A percentile compares a stretch with the other conserved stretches of the same genome.
These are phyloP conservation scores for Bolinopsis microptera DNA, from an alignment of 37 sponge, comb jelly and placozoan species.

Conservation along the genomic window DNA sequence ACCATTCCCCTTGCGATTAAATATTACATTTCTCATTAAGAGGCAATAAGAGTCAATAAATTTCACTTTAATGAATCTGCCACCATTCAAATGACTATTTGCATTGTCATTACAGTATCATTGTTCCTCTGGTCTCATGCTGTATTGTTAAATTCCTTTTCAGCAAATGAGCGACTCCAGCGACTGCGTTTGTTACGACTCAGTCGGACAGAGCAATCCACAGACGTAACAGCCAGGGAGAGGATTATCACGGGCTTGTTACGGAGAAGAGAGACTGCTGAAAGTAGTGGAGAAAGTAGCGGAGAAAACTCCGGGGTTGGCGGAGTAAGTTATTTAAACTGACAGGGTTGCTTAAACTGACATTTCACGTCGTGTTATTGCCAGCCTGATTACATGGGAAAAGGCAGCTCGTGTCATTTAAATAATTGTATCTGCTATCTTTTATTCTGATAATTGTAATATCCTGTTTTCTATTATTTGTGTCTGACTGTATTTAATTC, in stretches of 20 bases:
- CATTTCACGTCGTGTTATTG: no score
- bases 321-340: not conserved
- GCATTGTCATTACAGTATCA: no score
- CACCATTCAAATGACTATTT: no score
- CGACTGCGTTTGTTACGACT: conserved; percentile 3
- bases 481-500: not conserved
- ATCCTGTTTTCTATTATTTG: not conserved
- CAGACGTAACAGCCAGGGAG: conserved; percentile 15
- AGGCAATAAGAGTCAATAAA: no score
- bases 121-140: no score
- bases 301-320: not conserved
- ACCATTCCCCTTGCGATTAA: no score
- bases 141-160: not conserved
- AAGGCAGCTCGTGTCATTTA: not conserved
- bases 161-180: conserved; percentile 32
- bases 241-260: conserved; percentile 12
- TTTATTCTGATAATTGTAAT: not conserved
- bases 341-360: not conserved
- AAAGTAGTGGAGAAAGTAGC: not conserved
- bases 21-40: no score
- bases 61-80: no score
- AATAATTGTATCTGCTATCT: not conserved
- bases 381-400: not conserved
- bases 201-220: not conserved
- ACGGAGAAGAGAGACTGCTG: conserved; percentile 16